These are phyloP conservation scores for Agelas oroides DNA, from an alignment of 37 sponge, comb jelly and placozoan genomes.

Conservation along the genomic window DNA sequence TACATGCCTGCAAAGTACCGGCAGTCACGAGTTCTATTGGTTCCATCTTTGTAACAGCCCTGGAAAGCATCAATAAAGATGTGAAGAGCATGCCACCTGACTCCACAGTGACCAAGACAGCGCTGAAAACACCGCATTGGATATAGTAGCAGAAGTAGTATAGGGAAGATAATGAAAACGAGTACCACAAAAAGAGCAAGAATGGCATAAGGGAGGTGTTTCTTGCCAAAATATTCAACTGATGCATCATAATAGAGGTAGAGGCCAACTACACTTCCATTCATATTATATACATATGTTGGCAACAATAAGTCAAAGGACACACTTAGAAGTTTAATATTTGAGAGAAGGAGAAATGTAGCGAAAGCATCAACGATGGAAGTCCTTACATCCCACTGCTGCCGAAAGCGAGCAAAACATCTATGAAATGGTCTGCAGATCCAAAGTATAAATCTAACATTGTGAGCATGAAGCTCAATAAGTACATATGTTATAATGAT, in stretches of 20 bases:
- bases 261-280: neutral
- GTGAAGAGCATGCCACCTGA: constrained; percentile 1
- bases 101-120: neutral
- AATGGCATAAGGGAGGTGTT: constrained; percentile 33
- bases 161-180: constrained; percentile 23
- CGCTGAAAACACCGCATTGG: constrained; percentile 12
- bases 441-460: neutral
- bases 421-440: constrained; percentile 12
- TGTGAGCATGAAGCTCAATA: constrained; percentile 8
- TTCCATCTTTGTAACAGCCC: constrained; percentile 36
- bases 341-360: constrained; percentile 46
- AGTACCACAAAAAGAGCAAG: constrained; percentile 30
- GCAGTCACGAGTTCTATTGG: constrained; percentile 28
- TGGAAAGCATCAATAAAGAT: constrained; percentile 23
- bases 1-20: constrained; percentile 30
- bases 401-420: neutral
- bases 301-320: constrained; percentile 28
- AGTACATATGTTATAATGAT: constrained; percentile 11
- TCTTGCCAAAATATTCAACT: constrained; percentile 7
- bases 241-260: constrained; percentile 22
- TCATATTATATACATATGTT: constrained; percentile 1
- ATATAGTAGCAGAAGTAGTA: constrained; percentile 4
- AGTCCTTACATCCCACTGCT: constrained; percentile 16
- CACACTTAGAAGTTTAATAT: constrained; percentile 36
- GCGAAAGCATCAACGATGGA: constrained; percentile 47